A percentile compares a stretch with the other conserved stretches of the same genome.
Conservation (phyloP, 1,140 invertebrate species). For the Drosophila athabasca region DNA sequence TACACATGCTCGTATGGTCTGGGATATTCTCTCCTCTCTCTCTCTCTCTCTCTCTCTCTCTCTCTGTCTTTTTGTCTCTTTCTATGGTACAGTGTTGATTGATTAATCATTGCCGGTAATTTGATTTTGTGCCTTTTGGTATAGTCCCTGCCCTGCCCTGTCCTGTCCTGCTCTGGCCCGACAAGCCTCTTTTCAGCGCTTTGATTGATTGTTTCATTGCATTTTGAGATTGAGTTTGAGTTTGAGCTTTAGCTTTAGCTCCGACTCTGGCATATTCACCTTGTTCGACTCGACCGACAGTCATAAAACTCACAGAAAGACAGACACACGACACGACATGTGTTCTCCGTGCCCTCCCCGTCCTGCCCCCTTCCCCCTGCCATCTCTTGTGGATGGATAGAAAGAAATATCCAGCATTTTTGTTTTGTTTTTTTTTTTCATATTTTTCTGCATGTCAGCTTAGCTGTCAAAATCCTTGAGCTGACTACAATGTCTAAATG, state of each 20-base stretch:
- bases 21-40: conserved; percentile 27
- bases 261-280: conserved; percentile 61
- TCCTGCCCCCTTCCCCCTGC: no score
- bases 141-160: conserved; percentile 4
- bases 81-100: conserved; percentile 61
- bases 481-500: conserved; percentile 64
- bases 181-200: conserved; percentile 72
- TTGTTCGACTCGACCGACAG: conserved; percentile 37
- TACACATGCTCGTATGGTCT: conserved; percentile 9
- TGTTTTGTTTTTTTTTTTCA: conserved; percentile 1
- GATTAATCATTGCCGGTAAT: conserved; percentile 80
- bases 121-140: conserved; percentile 78
- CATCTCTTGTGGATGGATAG: no score
- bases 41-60: conserved; percentile 12
- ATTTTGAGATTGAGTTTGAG: conserved; percentile 51
- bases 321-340: conserved; percentile 48
- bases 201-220: conserved; percentile 81
- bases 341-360: conserved; percentile 25
- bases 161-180: neutral
- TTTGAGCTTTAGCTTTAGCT: conserved; percentile 26
- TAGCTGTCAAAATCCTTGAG: conserved; percentile 79
- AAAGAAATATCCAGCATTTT: conserved; percentile 5
- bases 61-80: neutral
- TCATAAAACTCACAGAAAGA: conserved; percentile 40
- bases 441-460: conserved; percentile 69